phyloP scores from a whole-genome alignment of 2,888 invertebrate species.

The Heliconius sara region DNA sequence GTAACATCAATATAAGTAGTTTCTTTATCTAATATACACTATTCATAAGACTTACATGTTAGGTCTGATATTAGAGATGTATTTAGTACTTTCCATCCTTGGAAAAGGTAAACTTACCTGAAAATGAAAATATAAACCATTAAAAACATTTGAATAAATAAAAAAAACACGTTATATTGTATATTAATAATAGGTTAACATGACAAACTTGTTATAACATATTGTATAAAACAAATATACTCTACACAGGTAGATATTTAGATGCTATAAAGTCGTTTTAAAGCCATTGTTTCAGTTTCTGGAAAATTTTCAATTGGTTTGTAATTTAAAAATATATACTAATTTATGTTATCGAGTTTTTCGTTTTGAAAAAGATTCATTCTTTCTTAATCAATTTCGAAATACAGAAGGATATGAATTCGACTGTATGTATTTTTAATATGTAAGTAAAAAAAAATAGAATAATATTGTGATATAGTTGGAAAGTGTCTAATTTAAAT shows the following conservation, averaged over 20 bases:
- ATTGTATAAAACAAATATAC: not conserved
- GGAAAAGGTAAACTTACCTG: slow-evolving; percentile 29
- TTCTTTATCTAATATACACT: not conserved
- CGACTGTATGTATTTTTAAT: too few relatives aligned
- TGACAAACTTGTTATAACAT: not conserved
- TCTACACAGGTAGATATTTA: not conserved
- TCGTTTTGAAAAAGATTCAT: too few relatives aligned
- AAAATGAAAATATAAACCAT: slow-evolving; percentile 3
- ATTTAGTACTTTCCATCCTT: not conserved
- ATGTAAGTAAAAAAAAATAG: too few relatives aligned
- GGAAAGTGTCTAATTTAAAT: too few relatives aligned
- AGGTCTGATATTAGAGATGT: not conserved
- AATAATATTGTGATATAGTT: too few relatives aligned
- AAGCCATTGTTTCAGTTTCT: not conserved
- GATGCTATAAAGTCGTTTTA: too few relatives aligned
- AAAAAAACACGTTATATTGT: not conserved
- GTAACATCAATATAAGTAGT: too few relatives aligned
- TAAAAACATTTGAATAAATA: slow-evolving; percentile 1
- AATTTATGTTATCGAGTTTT: too few relatives aligned
- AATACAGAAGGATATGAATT: too few relatives aligned
- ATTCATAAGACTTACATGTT: not conserved
- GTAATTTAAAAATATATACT: too few relatives aligned
- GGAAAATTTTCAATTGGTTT: not conserved
- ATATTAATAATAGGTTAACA: not conserved
- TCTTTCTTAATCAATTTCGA: too few relatives aligned